Percentiles rank a stretch among this genome's conserved stretches.
Evolutionary conservation across 2,797 vertebrate genomes (phyloP).

Genomic region (Sardinella longiceps): DNA sequence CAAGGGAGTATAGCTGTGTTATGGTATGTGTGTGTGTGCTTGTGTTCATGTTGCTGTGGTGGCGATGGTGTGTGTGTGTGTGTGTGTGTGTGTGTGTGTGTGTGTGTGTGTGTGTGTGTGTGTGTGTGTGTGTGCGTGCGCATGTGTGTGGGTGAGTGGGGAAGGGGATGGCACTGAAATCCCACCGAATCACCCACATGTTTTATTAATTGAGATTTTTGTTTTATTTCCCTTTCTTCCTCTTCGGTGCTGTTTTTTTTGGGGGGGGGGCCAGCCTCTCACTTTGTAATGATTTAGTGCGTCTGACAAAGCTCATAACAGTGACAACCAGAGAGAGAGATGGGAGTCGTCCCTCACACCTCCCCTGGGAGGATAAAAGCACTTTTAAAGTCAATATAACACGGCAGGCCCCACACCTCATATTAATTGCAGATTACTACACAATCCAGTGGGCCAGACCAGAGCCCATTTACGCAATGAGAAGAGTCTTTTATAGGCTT

Average conservation of each 20-base stretch:
- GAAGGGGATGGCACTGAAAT: neutral
- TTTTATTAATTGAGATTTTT: neutral
- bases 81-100: no score
- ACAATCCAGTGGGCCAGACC: conserved; percentile 29
- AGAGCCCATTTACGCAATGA: conserved; percentile 41
- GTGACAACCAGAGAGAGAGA: neutral
- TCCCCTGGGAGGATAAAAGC: conserved; percentile 29
- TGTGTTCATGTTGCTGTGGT: neutral
- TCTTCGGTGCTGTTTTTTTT: neutral
- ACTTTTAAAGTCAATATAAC: conserved; percentile 32
- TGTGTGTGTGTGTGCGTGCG: neutral
- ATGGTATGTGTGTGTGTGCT: neutral
- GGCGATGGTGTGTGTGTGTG: neutral
- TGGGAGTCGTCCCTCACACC: neutral
- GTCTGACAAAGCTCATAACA: neutral
- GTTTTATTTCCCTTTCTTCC: neutral
- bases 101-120: no score
- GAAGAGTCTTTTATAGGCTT: conserved; percentile 37
- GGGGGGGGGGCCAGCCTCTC: neutral
- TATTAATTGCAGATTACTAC: conserved; percentile 47
- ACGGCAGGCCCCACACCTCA: conserved; percentile 36
- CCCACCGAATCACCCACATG: neutral
- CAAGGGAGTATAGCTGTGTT: neutral
- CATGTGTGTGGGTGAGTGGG: no score
- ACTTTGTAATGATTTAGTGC: conserved; percentile 1